Evolutionary conservation across 2,888 invertebrate species (phyloP), one percentile per base, ranked within the genome.

Genomic region (Hyppa rectilinea): DNA sequence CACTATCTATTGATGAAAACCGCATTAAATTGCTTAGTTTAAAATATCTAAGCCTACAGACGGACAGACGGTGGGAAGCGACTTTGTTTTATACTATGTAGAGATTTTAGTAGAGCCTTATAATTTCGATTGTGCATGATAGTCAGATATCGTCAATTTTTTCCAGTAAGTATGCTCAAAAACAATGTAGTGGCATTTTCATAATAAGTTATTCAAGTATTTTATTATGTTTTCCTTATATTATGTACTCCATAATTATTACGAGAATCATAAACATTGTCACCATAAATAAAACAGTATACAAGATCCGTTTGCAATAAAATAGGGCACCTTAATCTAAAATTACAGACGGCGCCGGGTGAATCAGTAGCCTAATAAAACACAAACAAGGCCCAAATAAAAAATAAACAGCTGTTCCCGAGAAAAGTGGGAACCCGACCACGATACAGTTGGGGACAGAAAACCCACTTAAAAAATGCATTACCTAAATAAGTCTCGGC

Each of bases 311-410:
- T 34, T n/a, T n/a, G 65, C 74, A 68, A 78, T 67, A 75, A 83
- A 78, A 78, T 38, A 65, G 53, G 62, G 23, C 38, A 60, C 68
- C 69, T 71, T 83, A 71, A 83, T 82, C 71, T 73, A 71, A 82
- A 80, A 80, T 80, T 75, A 71, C 75, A 71, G 66, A 40, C 66
- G 56, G 77, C 52, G 53, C 59, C 71, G 63, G 47, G 80, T 83
- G 70, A 80, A 80, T 83, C 80, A 83, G 72, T 75, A 80, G 60
- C 77, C 56, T 83, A 83, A 82, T 82, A 83, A 82, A 82, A 82
- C 53, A 78, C 72, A 80, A 80, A 83, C 80, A 82, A 68, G 60
- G 49, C 50, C 55, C 50, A 67, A 80, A 82, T 74, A 82, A 73
- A 81, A 79, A 80, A 79, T 77, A 81, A 82, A 80, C 75, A 82